phyloP scores from a whole-genome alignment of 92 coral and sea anemone genomes.

The Siderastrea siderea region DNA sequence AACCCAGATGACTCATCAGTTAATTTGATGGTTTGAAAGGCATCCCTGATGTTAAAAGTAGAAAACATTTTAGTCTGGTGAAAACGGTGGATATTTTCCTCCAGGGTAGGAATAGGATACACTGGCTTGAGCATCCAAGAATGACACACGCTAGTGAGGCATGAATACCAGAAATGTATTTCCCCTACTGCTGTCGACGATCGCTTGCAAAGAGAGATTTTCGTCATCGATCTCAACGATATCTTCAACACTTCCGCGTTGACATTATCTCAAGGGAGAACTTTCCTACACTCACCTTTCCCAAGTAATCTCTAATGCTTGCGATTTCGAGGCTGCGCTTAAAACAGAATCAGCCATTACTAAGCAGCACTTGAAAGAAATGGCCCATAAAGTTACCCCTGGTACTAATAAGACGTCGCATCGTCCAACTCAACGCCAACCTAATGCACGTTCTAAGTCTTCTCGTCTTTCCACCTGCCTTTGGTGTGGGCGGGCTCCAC shows the following conservation, averaged over 20 bases:
- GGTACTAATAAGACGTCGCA: background rate
- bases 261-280: conserved; percentile 48
- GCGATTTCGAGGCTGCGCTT: background rate
- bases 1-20: conserved; percentile 57
- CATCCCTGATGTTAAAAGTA: conserved; percentile 71
- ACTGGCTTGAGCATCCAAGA: conserved; percentile 42
- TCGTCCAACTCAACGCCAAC: too few species aligned
- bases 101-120: conserved; percentile 29
- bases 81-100: conserved; percentile 48
- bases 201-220: conserved; percentile 50
- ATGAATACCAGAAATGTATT: conserved; percentile 49
- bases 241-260: conserved; percentile 51
- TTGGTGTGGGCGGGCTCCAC: conserved; percentile 6
- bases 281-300: conserved; percentile 10
- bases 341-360: conserved; percentile 4
- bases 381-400: background rate
- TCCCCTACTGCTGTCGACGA: conserved; percentile 52
- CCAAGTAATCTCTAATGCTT: background rate
- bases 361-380: conserved; percentile 17
- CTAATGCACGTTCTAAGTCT: too few species aligned
- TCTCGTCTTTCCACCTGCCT: background rate
- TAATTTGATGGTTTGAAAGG: conserved; percentile 54
- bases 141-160: too few species aligned
- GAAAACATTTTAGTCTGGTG: conserved; percentile 66
- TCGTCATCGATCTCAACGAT: conserved; percentile 58